Conservation (phyloP, 2,113 vertebrate genomes). For the Barnardius zonarius region DNA sequence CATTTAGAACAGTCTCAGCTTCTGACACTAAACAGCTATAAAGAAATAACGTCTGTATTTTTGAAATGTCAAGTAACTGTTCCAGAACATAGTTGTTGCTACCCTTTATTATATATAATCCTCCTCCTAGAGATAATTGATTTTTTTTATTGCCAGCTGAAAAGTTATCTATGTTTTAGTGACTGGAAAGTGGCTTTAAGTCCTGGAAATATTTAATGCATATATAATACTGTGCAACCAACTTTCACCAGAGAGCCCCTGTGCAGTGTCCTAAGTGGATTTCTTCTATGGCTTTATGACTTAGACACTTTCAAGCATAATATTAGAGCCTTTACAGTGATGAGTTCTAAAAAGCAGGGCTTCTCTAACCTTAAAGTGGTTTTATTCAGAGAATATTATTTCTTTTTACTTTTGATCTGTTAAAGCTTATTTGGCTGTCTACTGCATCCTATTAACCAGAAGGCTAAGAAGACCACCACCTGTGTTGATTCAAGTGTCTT, state of each 20-base stretch:
- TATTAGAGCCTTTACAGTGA: neutral
- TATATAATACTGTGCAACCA: neutral
- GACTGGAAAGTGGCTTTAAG: neutral
- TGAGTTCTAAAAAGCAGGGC: neutral
- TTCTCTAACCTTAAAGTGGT: neutral
- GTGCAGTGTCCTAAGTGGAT: neutral
- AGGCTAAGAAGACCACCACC: neutral
- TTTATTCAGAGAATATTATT: neutral
- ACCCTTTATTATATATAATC: neutral
- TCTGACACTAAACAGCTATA: neutral
- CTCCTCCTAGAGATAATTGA: neutral
- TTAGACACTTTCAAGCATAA: neutral
- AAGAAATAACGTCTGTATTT: neutral
- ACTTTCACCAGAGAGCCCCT: neutral
- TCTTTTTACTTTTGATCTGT: neutral
- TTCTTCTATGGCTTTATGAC: neutral
- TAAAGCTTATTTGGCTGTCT: neutral
- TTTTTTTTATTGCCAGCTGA: neutral
- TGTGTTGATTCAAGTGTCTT: neutral
- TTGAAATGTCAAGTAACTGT: neutral
- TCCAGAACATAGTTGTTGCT: neutral
- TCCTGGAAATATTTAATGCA: neutral
- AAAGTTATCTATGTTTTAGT: neutral
- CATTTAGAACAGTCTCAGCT: neutral
- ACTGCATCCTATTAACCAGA: neutral